Evolutionary conservation across 2,888 invertebrate genomes (phyloP), one percentile per base, ranked within the genome.

Genomic region (Corythucha ciliata): DNA sequence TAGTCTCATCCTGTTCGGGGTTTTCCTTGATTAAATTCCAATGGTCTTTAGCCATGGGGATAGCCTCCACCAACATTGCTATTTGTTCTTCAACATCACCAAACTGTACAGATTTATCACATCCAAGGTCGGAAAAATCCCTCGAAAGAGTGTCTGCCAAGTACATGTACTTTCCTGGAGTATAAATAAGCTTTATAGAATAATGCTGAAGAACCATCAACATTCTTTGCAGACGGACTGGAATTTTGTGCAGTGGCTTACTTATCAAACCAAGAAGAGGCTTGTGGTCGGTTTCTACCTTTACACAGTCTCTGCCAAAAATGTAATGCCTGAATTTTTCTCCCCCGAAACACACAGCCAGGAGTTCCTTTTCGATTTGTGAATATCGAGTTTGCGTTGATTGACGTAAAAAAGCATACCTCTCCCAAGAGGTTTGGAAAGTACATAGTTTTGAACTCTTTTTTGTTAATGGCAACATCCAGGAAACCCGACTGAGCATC

Each of bases 361-460:
- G 56, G 3, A 65, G 49, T 56, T 68, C 65, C 53, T 67, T 68
- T 59, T 69, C 66, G 5, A 69, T 66, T 60, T 69, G 66, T 3
- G 66, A 59, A 58, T 64, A 66, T 29, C 61, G 64, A 51, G 61
- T 57, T 50, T 67, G 64, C 24, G 61, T n/a, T n/a, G n/a, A n/a
- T n/a, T n/a, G 24, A 21, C 65, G 58, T 29, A 55, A 49, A 57
- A 62, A 67, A 53, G 60, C 57, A 54, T 59, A 63, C 37, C 49
- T 18, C 1, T 50, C 54, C 25, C 32, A 54, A 1, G 39, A 26
- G 1, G 54, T 54, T 8, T 44, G 34, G 39, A 54, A 54, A 8
- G 49, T 50, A 16, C 46, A 47, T 2, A 49, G 6, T 25, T 29
- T 42, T 4, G 39, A 39, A 7, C 36, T 42, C 1, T 3, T 6